Evolutionary conservation across 2,797 vertebrate genomes (phyloP).

Genomic region (Sphaeramia orbicularis): DNA sequence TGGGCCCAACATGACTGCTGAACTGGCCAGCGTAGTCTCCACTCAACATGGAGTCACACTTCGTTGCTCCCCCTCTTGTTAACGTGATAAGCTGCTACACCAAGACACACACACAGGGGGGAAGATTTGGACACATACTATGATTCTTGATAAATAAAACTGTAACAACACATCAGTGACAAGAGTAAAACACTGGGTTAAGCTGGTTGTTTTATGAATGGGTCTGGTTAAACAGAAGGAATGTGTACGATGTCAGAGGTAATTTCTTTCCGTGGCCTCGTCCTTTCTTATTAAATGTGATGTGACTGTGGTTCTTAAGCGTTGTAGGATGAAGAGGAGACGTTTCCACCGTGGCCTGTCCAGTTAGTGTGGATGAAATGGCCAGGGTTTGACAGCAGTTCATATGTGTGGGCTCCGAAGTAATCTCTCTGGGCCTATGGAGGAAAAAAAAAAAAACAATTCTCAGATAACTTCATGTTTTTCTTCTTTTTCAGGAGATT

Average conservation of each 20-base stretch:
- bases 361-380: conserved; percentile 95
- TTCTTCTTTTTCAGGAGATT: not conserved
- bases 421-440: conserved; percentile 96
- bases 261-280: not conserved
- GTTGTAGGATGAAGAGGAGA: conserved; percentile 96
- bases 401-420: conserved; percentile 97
- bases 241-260: conserved; percentile 52
- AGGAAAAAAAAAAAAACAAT: not conserved
- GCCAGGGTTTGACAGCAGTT: conserved; percentile 91
- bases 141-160: conserved; percentile 72
- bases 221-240: conserved; percentile 48
- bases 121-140: conserved; percentile 45
- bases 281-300: not conserved
- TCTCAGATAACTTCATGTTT: not conserved
- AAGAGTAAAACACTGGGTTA: conserved; percentile 36
- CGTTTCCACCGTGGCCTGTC: conserved; percentile 93
- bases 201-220: conserved; percentile 10
- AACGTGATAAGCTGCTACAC: conserved; percentile 19
- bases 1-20: conserved; percentile 47
- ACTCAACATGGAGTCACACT: conserved; percentile 14
- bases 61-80: conserved; percentile 6
- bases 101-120: conserved; percentile 33
- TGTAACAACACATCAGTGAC: conserved; percentile 38
- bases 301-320: conserved; percentile 77
- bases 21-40: conserved; percentile 30